These are phyloP conservation scores for Eledone cirrhosa DNA, from an alignment of 2,888 invertebrate species.

Conservation along the genomic window DNA sequence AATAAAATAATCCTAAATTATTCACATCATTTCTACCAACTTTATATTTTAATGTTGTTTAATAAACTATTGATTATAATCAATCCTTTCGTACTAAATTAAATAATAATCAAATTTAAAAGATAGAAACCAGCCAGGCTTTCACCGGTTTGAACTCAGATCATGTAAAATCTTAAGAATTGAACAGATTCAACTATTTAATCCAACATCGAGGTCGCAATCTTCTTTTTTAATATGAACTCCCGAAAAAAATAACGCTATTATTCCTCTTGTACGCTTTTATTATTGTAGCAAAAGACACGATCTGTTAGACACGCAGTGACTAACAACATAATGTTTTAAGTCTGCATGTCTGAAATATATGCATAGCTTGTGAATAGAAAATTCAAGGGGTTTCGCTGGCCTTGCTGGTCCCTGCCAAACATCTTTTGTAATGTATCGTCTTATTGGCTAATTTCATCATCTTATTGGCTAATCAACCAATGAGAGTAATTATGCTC, in stretches of 20 bases:
- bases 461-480: no score
- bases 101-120: conserved; percentile 35
- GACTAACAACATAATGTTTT: no score
- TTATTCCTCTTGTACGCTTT: conserved; percentile 88
- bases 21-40: no score
- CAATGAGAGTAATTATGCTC: no score
- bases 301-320: no score
- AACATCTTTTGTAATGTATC: no score
- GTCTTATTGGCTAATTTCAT: no score
- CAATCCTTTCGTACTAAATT: background rate
- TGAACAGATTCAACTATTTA: conserved; percentile 74
- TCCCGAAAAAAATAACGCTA: conserved; percentile 82
- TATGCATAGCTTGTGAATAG: no score
- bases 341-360: no score
- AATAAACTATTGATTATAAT: background rate
- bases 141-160: conserved; percentile 87
- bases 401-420: no score
- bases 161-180: conserved; percentile 85
- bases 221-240: conserved; percentile 78
- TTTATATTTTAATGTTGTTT: conserved; percentile 73
- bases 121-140: conserved; percentile 89
- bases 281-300: no score
- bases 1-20: conserved; percentile 71
- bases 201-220: conserved; percentile 92
- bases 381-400: no score